Evolutionary conservation across 2,797 vertebrate genomes (phyloP), one percentile per base, ranked within the genome.

Genomic region (Neomorphus geoffroyi): DNA sequence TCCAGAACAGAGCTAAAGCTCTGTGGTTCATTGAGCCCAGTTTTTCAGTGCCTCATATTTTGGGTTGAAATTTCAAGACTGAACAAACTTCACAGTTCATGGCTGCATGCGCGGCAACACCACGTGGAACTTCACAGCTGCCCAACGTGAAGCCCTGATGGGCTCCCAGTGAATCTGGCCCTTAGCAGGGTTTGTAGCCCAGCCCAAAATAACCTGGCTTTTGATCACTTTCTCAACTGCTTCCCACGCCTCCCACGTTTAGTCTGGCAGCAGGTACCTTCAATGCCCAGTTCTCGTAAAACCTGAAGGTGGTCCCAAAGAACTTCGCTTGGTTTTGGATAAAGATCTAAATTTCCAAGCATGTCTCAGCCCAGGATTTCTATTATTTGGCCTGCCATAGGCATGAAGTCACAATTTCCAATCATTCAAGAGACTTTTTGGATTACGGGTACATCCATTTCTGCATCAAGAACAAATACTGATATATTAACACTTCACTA

Each of bases 91-190:
- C 32, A 13, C 2, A 43, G 2, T 39, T 71, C 22, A 28, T 8
- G 37, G 8, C 48, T 87, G 27, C 27, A 60, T 74, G 18, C 12
- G 30, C 27, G 35, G 28, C 3, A 2, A 1, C 35, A 57, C 69
- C 46, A 6, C 1, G 0, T 66, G 17, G 35, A 33, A 6, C 15
- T 22, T 12, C 12, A 10, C 12, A 46, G 5, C 14, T 65, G 33
- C 33, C 37, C 57, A 54, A 35, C 0, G 0, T 0, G 1, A 53
- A 35, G 73, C 60, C 22, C 30, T 67, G 43, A 43, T 0, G 3
- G 50, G 13, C 6, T 77, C 28, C 9, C 11, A 2, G 46, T 21
- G 64, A 37, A 26, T 28, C 6, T 37, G 26, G 22, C 32, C 37
- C 24, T 27, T 33, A 74, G 54, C 7, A 62, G 54, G 30, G 11